Evolutionary conservation across 64 coral and sea anemone genomes (phyloP), one percentile per base, ranked within the genome.

Genomic region (Montipora efflorescens): DNA sequence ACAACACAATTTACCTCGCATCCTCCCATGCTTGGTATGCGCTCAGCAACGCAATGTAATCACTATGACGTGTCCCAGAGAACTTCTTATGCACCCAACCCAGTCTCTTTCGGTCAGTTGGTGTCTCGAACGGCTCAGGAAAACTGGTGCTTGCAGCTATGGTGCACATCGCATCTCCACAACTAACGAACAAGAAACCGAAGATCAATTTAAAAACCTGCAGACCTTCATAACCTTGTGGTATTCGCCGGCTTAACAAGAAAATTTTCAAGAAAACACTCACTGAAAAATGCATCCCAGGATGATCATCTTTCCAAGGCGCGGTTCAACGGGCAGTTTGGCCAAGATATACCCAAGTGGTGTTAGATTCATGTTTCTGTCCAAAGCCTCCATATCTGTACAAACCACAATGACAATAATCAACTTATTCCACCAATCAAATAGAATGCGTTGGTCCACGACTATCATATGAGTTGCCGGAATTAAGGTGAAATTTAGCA

Each of bases 11-110:
- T 86, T 87, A 98, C 97, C 97, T 96, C 3, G 97, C 97, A 28
- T 99, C 97, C 64, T 99, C 97, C 97, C 97, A 99, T 67, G 97
- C 94, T 74, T 99, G 97, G 47, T 96, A 99, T 22, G 97, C 97
- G 51, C 97, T 99, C 4, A 99, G 74, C 47, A 99, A 77, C 18
- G 97, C 97, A 43, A 99, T 94, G 23, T 99, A 95, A 47, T 99
- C 97, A 71, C 97, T 99, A 79, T 94, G 95, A 59, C 95, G 95
- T 66, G 94, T 91, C 5, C 97, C 95, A 9, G 97, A 88, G 77
- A 99, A 99, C 89, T 99, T 92, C 66, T 96, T 99, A 67, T 96
- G 95, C 28, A 99, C 97, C 95, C 97, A 99, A 57, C 97, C 97
- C 79, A 99, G 97, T 94, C 97, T 96, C 76, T 23, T 87, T n/a